A percentile compares a stretch with the other conserved stretches of the same genome.
phyloP scores from a whole-genome alignment of 92 coral and sea anemone genomes.

The Meandrina meandrites region DNA sequence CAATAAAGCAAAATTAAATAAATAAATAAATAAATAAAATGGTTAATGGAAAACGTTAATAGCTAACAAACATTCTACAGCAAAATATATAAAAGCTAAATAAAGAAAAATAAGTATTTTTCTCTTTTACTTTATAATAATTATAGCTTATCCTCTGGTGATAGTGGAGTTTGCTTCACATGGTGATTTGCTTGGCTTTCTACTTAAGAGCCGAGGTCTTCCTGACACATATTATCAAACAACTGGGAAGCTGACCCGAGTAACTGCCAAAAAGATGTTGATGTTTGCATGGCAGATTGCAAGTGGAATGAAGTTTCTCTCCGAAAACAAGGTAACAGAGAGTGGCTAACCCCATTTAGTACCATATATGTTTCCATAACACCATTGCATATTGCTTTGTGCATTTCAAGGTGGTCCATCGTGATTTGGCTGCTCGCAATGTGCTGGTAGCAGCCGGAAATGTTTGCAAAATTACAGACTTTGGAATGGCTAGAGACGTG shows the following conservation, averaged over 20 bases:
- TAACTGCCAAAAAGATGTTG: slow-evolving; percentile 50
- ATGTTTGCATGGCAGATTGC: slow-evolving; percentile 59
- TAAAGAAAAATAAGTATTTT: no score
- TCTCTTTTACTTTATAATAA: background rate
- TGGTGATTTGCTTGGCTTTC: slow-evolving; percentile 62
- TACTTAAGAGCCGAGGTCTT: slow-evolving; percentile 62
- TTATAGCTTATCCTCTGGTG: slow-evolving; percentile 23
- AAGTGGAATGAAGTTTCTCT: slow-evolving; percentile 56
- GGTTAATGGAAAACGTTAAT: no score
- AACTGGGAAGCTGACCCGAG: slow-evolving; percentile 39
- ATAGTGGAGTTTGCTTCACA: slow-evolving; percentile 50
- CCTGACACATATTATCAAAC: slow-evolving; percentile 59
- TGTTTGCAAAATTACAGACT: slow-evolving; percentile 59
- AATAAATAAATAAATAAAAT: no score
- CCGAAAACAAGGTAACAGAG: slow-evolving; percentile 53
- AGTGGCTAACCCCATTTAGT: no score
- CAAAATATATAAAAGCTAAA: no score
- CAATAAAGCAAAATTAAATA: no score
- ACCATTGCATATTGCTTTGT: background rate
- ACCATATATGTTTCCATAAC: no score
- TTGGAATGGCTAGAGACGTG: slow-evolving; percentile 59
- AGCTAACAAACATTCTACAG: no score
- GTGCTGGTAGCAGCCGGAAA: slow-evolving; percentile 59
- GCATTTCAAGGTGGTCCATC: slow-evolving; percentile 38
- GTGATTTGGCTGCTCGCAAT: slow-evolving; percentile 63